phyloP scores from a whole-genome alignment of 2,888 invertebrate genomes.

The Andrena chrysosceles region DNA sequence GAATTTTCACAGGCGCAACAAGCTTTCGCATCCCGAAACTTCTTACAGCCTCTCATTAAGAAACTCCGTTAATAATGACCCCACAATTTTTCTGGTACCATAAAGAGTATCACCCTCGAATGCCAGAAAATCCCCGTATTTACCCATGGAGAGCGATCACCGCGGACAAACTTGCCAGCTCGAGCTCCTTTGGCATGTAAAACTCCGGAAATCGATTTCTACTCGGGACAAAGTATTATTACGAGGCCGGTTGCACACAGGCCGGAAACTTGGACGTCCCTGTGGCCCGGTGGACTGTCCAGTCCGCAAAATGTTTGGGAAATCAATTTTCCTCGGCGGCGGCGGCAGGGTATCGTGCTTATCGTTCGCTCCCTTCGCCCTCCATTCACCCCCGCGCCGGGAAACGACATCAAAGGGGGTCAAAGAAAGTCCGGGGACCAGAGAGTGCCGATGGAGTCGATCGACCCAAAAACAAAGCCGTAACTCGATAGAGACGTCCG shows the following conservation, averaged over 20 bases:
- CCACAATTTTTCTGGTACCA: no score
- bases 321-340: slow-evolving; percentile 48
- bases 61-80: no score
- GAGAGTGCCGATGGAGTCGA: slow-evolving; percentile 61
- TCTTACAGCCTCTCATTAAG: no score
- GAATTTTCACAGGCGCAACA: no score
- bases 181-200: slow-evolving; percentile 15
- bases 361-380: slow-evolving; percentile 22
- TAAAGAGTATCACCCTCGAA: no score
- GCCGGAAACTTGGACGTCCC: slow-evolving; percentile 10
- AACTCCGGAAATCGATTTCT: slow-evolving; percentile 36
- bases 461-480: slow-evolving; percentile 74
- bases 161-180: slow-evolving; percentile 18
- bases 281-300: neutral
- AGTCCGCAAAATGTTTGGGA: slow-evolving; percentile 39
- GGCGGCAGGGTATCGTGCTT: slow-evolving; percentile 38
- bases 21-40: no score
- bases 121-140: neutral
- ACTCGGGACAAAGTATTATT: slow-evolving; percentile 45
- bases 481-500: slow-evolving; percentile 78
- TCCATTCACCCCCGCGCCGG: neutral
- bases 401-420: slow-evolving; percentile 55
- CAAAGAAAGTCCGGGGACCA: slow-evolving; percentile 51
- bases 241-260: neutral
- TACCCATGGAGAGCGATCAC: neutral